phyloP scores from a whole-genome alignment of 1,140 invertebrate genomes.

The Leptopilina boulardi region DNA sequence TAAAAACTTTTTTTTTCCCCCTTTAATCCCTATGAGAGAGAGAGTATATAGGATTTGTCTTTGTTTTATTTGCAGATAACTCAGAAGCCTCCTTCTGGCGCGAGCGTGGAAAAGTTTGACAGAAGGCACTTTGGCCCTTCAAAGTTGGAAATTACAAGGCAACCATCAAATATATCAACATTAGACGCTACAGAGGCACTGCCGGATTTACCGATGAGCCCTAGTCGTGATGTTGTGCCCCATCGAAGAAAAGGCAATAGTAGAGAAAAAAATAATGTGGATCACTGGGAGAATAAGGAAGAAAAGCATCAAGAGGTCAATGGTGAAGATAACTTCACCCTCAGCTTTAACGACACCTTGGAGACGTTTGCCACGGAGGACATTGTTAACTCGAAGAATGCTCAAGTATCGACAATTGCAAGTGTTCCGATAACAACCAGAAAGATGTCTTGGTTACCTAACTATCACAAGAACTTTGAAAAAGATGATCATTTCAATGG shows the following conservation, averaged over 20 bases:
- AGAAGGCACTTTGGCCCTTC: slow-evolving; percentile 66
- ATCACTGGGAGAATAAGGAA: slow-evolving; percentile 30
- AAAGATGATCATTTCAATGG: slow-evolving; percentile 24
- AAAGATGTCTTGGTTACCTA: slow-evolving; percentile 30
- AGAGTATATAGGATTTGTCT: neutral
- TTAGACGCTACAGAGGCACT: slow-evolving; percentile 35
- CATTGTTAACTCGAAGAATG: neutral
- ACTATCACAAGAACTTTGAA: slow-evolving; percentile 29
- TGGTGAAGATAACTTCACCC: slow-evolving; percentile 41
- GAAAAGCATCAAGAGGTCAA: slow-evolving; percentile 38
- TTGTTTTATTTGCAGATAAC: slow-evolving; percentile 54
- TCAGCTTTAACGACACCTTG: slow-evolving; percentile 38
- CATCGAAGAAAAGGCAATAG: slow-evolving; percentile 49
- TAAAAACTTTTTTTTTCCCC: neutral
- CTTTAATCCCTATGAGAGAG: neutral
- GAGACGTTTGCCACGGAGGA: slow-evolving; percentile 37
- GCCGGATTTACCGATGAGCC: slow-evolving; percentile 63
- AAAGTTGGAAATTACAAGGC: slow-evolving; percentile 47
- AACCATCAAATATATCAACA: slow-evolving; percentile 27
- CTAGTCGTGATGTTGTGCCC: slow-evolving; percentile 56
- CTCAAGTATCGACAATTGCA: slow-evolving; percentile 26
- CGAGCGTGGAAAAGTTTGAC: slow-evolving; percentile 66
- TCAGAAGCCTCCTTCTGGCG: slow-evolving; percentile 57
- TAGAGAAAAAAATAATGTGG: slow-evolving; percentile 26
- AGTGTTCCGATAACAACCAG: slow-evolving; percentile 29